Percentiles rank a stretch among this genome's conserved stretches.
Evolutionary conservation across 1,140 invertebrate genomes (phyloP).

Genomic region (Drosophila paulistorum): DNA sequence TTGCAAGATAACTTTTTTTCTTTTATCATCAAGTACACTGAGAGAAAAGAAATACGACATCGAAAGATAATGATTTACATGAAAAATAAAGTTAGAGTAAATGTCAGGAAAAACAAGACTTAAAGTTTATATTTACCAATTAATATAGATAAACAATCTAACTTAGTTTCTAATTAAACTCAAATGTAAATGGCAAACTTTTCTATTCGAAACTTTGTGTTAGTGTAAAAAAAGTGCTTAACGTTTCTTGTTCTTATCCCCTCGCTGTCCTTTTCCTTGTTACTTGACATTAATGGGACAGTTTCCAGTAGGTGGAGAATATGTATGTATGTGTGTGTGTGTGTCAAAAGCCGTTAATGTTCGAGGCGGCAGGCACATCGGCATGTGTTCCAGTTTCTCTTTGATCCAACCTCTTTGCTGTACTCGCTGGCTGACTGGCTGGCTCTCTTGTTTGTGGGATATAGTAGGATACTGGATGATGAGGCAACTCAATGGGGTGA

Average conservation of each 20-base stretch:
- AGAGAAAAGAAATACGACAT: neutral
- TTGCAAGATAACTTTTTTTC: neutral
- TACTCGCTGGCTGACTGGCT: constrained; percentile 8
- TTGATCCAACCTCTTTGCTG: constrained; percentile 61
- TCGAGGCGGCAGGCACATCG: constrained; percentile 4
- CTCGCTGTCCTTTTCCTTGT: neutral
- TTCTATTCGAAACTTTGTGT: neutral
- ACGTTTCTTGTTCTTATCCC: neutral
- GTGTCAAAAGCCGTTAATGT: constrained; percentile 58
- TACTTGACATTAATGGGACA: constrained; percentile 55
- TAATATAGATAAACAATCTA: too few relatives aligned
- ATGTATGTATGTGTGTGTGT: neutral
- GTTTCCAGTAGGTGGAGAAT: constrained; percentile 8
- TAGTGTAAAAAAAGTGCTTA: constrained; percentile 8
- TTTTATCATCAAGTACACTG: neutral
- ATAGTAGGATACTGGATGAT: neutral
- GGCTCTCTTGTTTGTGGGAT: neutral
- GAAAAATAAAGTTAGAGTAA: neutral
- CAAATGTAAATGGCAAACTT: neutral
- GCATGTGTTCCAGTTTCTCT: constrained; percentile 49
- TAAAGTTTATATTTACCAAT: too few relatives aligned
- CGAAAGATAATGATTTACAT: neutral
- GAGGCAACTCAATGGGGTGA: neutral
- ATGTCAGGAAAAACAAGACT: too few relatives aligned
- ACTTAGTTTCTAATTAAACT: too few relatives aligned